phyloP scores from a whole-genome alignment of 2,113 vertebrate species.

The Peromyscus polionotus region DNA sequence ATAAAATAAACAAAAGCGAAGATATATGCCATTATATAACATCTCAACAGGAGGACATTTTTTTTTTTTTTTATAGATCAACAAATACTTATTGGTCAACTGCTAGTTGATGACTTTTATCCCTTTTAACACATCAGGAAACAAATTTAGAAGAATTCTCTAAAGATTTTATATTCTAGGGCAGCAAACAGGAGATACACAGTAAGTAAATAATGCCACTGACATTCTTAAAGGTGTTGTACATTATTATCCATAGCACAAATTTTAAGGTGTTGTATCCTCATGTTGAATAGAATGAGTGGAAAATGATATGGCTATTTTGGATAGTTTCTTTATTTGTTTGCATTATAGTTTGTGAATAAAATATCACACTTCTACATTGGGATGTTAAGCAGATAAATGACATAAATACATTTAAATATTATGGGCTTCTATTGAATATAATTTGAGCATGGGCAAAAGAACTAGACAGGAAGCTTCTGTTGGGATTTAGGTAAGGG shows the following conservation, averaged over 20 bases:
- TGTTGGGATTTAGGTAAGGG: not conserved
- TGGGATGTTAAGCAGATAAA: not conserved
- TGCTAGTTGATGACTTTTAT: not conserved
- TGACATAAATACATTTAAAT: not conserved
- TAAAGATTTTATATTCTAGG: not conserved
- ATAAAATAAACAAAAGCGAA: not conserved
- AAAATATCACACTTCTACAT: not conserved
- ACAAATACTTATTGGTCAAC: not conserved
- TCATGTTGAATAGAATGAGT: accelerated
- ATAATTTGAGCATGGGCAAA: not conserved
- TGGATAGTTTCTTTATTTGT: not conserved
- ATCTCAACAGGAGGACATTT: not conserved
- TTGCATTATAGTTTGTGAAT: not conserved
- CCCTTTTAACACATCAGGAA: not conserved
- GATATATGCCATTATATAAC: not conserved
- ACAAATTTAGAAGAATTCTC: not conserved
- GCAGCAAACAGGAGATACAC: not conserved
- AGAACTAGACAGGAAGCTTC: not conserved
- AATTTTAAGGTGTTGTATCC: not conserved
- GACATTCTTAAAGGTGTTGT: not conserved
- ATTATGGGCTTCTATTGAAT: not conserved
- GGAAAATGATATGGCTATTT: not conserved
- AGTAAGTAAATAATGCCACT: not conserved
- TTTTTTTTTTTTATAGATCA: not conserved
- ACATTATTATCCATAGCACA: not conserved